A percentile compares a stretch with the other conserved stretches of the same genome.
phyloP scores from a whole-genome alignment of 2,113 vertebrate species.

The Perognathus longimembris region DNA sequence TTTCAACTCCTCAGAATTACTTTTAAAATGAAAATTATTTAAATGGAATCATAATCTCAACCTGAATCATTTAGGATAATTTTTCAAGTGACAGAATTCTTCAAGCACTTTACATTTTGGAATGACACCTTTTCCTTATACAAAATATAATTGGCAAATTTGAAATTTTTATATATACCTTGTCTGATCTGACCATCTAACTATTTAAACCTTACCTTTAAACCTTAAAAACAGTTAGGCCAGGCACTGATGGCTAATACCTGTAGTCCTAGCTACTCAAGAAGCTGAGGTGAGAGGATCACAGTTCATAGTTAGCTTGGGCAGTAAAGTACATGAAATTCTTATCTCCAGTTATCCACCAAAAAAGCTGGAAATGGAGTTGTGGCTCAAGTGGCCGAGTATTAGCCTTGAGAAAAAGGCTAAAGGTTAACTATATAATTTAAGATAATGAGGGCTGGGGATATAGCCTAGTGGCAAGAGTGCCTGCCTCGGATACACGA shows the following conservation, averaged over 20 bases:
- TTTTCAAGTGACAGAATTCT: conserved; percentile 8
- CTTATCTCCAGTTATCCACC: no score
- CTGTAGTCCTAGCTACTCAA: no score
- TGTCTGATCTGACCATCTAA: conserved; percentile 45
- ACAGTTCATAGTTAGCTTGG: no score
- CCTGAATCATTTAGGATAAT: not conserved
- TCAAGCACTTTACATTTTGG: conserved; percentile 11
- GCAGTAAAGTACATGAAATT: no score
- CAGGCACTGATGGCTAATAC: no score
- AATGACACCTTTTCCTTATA: not conserved
- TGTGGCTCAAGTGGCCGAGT: no score
- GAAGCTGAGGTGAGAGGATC: no score
- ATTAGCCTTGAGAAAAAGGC: no score
- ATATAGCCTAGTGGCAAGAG: no score
- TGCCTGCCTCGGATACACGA: no score
- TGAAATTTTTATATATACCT: not conserved
- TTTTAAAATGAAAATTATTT: conserved; percentile 30
- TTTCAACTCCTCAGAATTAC: not conserved
- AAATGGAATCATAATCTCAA: not conserved
- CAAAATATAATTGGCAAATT: conserved; percentile 30
- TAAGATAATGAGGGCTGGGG: no score
- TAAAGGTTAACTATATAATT: not conserved
- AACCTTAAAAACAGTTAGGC: conserved; percentile 16
- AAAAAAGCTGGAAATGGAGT: no score
- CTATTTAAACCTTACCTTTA: not conserved